These are phyloP conservation scores for Nezara viridula DNA, from an alignment of 2,888 invertebrate genomes.

Conservation along the genomic window DNA sequence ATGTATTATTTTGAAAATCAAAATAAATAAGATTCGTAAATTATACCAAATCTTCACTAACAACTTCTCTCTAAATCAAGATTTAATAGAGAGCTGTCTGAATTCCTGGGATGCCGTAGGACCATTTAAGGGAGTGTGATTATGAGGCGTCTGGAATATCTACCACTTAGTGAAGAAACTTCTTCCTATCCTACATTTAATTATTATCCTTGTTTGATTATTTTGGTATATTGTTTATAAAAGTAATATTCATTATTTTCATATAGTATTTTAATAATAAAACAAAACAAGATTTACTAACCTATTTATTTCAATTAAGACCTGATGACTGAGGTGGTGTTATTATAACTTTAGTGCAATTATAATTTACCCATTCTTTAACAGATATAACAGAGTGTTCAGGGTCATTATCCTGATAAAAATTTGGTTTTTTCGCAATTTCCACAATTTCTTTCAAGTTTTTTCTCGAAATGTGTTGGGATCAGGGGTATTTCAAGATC, in stretches of 20 bases:
- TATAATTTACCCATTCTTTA: no score
- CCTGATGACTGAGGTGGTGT: no score
- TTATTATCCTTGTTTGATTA: background rate
- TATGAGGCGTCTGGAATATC: background rate
- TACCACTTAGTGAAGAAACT: background rate
- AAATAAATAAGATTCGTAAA: constrained; percentile 1
- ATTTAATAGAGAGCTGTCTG: background rate
- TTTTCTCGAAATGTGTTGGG: no score
- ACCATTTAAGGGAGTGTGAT: background rate
- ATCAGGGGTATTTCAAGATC: no score
- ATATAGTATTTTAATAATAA: background rate
- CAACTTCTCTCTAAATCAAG: background rate
- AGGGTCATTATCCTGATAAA: no score
- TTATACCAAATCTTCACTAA: background rate
- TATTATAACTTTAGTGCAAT: no score
- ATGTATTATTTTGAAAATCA: background rate
- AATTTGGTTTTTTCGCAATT: no score
- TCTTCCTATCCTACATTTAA: background rate
- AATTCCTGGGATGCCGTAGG: background rate
- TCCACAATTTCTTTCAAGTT: no score
- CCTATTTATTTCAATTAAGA: no score
- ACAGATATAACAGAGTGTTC: no score
- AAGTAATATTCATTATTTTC: background rate
- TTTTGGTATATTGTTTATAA: background rate
- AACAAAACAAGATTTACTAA: no score